Evolutionary conservation across 2,113 vertebrate genomes (phyloP).

Genomic region (Octodon degus): DNA sequence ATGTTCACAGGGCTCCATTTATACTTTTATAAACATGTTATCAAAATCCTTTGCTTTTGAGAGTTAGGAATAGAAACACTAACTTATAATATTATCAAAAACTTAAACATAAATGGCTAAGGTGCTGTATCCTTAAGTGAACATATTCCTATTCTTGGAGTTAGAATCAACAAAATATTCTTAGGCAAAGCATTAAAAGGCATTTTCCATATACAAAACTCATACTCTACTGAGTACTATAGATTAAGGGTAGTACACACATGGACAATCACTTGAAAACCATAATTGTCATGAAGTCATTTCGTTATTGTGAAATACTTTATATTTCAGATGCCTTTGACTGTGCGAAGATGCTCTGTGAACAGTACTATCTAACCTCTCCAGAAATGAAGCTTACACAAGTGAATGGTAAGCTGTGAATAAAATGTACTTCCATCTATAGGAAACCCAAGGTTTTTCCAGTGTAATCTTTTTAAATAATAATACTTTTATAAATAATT

Average conservation of each 20-base stretch:
- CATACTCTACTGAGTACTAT: slow-evolving; percentile 18
- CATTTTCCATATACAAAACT: slow-evolving; percentile 10
- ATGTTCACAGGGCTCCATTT: background rate
- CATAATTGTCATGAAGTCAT: slow-evolving; percentile 32
- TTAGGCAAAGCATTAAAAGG: slow-evolving; percentile 50
- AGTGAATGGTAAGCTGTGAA: slow-evolving; percentile 91
- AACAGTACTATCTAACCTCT: slow-evolving; percentile 97
- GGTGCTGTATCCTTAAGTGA: background rate
- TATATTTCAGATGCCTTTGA: slow-evolving; percentile 93
- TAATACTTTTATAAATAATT: background rate
- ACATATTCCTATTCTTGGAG: background rate
- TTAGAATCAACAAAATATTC: slow-evolving; percentile 48
- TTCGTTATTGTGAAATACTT: slow-evolving; percentile 53
- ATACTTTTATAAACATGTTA: slow-evolving; percentile 57
- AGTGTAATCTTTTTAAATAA: background rate
- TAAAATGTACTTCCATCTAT: slow-evolving; percentile 6
- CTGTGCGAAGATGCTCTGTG: slow-evolving; percentile 95
- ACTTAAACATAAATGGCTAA: background rate
- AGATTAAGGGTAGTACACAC: background rate
- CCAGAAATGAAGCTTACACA: slow-evolving; percentile 94
- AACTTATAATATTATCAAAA: slow-evolving; percentile 58
- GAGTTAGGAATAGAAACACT: background rate
- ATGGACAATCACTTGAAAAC: slow-evolving; percentile 24
- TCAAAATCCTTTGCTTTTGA: slow-evolving; percentile 32
- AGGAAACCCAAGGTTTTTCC: background rate